Conservation (phyloP, 2,888 invertebrate genomes). For the Ophioninae sp. region DNA sequence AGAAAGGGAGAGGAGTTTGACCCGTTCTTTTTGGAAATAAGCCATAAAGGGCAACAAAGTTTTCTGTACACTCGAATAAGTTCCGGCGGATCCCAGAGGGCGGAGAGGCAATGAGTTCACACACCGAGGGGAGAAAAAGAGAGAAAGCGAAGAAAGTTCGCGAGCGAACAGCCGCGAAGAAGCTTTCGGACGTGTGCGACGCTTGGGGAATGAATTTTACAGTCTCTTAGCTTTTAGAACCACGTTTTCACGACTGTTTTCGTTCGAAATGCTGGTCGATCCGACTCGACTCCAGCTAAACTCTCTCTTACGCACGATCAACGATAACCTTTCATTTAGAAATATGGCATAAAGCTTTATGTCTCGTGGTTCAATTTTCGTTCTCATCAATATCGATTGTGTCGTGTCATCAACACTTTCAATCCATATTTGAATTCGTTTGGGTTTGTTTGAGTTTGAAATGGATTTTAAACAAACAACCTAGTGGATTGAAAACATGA, state of each 20-base stretch:
- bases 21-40: constrained; percentile 59
- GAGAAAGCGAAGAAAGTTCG: constrained; percentile 1
- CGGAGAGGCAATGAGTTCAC: constrained; percentile 13
- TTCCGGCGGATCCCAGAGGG: constrained; percentile 25
- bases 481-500: too few relatives aligned
- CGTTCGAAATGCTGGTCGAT: not conserved
- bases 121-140: constrained; percentile 30
- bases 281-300: not conserved
- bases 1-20: constrained; percentile 20
- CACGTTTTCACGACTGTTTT: constrained; percentile 22
- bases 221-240: constrained; percentile 55
- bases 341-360: not conserved
- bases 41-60: constrained; percentile 63
- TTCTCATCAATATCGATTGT: not conserved
- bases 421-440: too few relatives aligned
- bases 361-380: not conserved
- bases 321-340: constrained; percentile 30
- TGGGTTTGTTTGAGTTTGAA: too few relatives aligned
- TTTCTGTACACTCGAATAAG: constrained; percentile 39
- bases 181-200: constrained; percentile 37
- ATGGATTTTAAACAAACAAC: too few relatives aligned
- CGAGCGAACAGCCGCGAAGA: constrained; percentile 37
- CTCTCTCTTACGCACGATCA: constrained; percentile 4
- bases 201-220: constrained; percentile 54
- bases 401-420: not conserved